A percentile compares a stretch with the other conserved stretches of the same genome.
phyloP scores from a whole-genome alignment of 2,797 vertebrate species.

The Ptychadena robeensis region DNA sequence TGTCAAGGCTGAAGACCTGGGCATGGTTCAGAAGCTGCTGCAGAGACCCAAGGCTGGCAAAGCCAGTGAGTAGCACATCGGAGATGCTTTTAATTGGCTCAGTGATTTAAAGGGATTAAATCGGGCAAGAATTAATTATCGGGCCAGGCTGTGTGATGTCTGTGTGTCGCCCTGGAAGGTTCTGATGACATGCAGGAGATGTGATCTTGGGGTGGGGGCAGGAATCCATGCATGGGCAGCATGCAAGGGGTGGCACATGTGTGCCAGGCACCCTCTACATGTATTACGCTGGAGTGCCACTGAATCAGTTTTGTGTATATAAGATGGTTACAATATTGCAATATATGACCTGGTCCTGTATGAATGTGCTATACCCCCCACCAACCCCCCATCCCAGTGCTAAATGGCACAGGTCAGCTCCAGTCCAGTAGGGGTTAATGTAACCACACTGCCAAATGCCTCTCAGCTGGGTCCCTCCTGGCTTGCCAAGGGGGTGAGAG shows the following conservation, averaged over 20 bases:
- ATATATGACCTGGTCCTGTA: too few relatives aligned
- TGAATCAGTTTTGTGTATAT: background rate
- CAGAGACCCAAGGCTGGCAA: constrained; percentile 94
- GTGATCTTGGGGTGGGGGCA: constrained; percentile 30
- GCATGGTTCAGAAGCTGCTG: constrained; percentile 95
- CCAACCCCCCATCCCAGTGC: too few relatives aligned
- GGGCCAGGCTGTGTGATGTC: background rate
- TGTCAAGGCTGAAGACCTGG: constrained; percentile 96
- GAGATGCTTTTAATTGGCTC: constrained; percentile 49
- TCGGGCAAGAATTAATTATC: constrained; percentile 48
- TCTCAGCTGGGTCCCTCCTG: constrained; percentile 25
- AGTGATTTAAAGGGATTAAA: constrained; percentile 51
- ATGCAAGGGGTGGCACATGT: background rate
- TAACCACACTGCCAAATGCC: background rate
- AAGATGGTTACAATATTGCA: background rate
- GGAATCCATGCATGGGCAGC: background rate
- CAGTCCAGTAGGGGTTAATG: constrained; percentile 3
- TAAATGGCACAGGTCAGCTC: too few relatives aligned
- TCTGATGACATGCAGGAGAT: background rate
- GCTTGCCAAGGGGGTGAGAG: background rate
- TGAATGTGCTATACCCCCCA: background rate
- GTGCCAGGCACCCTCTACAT: background rate
- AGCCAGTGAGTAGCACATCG: constrained; percentile 86
- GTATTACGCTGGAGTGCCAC: background rate
- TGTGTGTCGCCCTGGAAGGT: background rate